Percentiles rank a stretch among this genome's conserved stretches.
Evolutionary conservation across 2,888 invertebrate species (phyloP).

Genomic region (Diarsia mendica): DNA sequence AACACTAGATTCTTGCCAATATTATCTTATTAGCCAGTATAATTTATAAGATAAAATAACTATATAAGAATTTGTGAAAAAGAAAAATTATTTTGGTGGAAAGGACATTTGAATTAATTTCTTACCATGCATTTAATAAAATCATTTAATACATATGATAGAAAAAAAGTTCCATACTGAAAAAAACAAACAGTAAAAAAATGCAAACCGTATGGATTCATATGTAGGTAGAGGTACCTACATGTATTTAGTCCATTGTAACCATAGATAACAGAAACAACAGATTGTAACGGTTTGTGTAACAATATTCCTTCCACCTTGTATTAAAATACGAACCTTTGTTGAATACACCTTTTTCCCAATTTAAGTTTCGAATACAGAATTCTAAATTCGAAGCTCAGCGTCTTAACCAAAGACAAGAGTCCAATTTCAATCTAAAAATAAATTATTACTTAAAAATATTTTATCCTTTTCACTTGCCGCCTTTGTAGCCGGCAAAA

Average conservation of each 20-base stretch:
- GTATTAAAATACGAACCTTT: background rate
- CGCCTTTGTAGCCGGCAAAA: background rate
- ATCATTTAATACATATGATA: no score
- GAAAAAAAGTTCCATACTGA: background rate
- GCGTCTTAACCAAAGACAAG: background rate
- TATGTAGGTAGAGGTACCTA: no score
- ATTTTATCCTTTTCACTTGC: conserved; percentile 30
- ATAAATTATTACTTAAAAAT: conserved; percentile 15
- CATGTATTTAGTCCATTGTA: background rate
- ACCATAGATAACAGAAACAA: no score
- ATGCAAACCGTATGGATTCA: background rate
- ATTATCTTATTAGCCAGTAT: background rate
- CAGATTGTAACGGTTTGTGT: no score
- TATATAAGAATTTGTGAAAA: background rate
- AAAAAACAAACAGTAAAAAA: background rate
- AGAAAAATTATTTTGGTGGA: background rate
- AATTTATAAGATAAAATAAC: conserved; percentile 15
- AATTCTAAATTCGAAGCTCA: conserved; percentile 20
- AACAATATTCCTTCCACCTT: background rate
- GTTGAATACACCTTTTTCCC: conserved; percentile 4
- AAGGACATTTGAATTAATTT: background rate
- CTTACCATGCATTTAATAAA: no score
- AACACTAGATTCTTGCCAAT: background rate
- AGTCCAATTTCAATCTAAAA: conserved; percentile 39
- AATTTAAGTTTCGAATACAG: conserved; percentile 20